phyloP scores from a whole-genome alignment of 1,140 invertebrate genomes.

The Ostrea edulis region DNA sequence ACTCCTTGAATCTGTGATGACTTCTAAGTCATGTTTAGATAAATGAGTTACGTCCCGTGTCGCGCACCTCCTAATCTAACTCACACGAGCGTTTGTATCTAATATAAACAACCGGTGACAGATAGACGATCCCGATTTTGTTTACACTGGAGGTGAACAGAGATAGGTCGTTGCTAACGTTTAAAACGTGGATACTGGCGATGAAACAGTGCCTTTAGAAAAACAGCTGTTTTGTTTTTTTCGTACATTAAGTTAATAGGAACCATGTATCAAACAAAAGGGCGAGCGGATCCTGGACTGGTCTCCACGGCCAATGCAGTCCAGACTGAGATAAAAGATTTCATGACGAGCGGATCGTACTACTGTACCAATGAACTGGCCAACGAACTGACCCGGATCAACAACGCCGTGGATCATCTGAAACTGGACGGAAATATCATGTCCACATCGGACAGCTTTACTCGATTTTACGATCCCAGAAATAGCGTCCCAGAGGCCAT shows the following conservation, averaged over 20 bases:
- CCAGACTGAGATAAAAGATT: conserved; percentile 64
- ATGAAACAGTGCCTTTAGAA: conserved; percentile 47
- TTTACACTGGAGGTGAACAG: conserved; percentile 41
- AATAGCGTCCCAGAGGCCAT: neutral
- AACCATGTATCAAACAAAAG: conserved; percentile 43
- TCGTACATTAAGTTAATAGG: neutral
- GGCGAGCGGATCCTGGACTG: conserved; percentile 43
- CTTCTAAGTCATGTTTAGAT: too few relatives aligned
- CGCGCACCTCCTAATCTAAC: conserved; percentile 37
- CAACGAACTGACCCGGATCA: conserved; percentile 69
- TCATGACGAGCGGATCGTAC: conserved; percentile 67
- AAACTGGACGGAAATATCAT: conserved; percentile 68
- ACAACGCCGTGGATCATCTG: conserved; percentile 74
- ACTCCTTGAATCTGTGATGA: too few relatives aligned
- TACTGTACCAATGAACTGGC: conserved; percentile 74
- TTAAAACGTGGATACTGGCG: conserved; percentile 40
- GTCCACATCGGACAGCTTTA: conserved; percentile 59
- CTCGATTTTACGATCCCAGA: conserved; percentile 29
- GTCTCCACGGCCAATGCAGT: conserved; percentile 45
- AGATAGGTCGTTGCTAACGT: conserved; percentile 53
- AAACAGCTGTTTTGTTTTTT: conserved; percentile 22
- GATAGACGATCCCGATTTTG: conserved; percentile 31
- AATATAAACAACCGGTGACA: conserved; percentile 35
- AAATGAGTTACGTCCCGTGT: conserved; percentile 7
- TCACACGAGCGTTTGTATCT: conserved; percentile 40